Evolutionary conservation across 2,797 vertebrate genomes (phyloP).

Genomic region (Cossypha niveicapilla): DNA sequence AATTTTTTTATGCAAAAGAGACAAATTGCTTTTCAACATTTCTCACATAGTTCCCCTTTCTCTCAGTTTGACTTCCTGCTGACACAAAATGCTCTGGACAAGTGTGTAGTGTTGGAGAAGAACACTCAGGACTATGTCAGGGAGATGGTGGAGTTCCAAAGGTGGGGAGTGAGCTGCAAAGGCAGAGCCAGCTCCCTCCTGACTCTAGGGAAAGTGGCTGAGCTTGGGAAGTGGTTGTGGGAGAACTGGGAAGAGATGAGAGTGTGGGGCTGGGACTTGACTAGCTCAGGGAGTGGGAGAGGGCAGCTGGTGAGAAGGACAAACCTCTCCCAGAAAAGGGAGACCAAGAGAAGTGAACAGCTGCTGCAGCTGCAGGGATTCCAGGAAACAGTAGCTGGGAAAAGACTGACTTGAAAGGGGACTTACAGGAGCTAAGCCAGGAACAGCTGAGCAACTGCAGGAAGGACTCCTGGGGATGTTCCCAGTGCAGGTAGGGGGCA

Average conservation of each 20-base stretch:
- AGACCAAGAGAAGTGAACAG: not conserved
- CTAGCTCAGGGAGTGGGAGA: not conserved
- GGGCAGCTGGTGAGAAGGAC: not conserved
- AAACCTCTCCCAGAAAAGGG: not conserved
- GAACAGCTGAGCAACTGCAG: not conserved
- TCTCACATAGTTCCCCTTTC: not conserved
- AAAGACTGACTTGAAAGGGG: slow-evolving; percentile 10
- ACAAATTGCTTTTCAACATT: not conserved
- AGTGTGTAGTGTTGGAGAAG: not conserved
- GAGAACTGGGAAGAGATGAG: not conserved
- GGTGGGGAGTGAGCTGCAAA: fast-evolving
- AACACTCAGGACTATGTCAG: fast-evolving
- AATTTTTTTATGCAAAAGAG: not conserved
- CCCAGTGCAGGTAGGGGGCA: not conserved
- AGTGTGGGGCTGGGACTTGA: not conserved
- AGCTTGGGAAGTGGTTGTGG: not conserved
- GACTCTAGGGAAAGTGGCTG: not conserved
- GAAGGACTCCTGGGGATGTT: not conserved
- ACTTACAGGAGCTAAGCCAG: slow-evolving; percentile 4
- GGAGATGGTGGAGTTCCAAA: not conserved
- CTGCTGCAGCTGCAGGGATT: not conserved
- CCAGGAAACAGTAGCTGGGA: slow-evolving; percentile 52
- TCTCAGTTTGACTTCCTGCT: not conserved
- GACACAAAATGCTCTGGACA: not conserved
- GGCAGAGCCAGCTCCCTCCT: not conserved